Percentiles rank a stretch among this genome's conserved stretches.
Conservation (phyloP, 1,140 invertebrate species). For the Scaptomyza pallida region DNA sequence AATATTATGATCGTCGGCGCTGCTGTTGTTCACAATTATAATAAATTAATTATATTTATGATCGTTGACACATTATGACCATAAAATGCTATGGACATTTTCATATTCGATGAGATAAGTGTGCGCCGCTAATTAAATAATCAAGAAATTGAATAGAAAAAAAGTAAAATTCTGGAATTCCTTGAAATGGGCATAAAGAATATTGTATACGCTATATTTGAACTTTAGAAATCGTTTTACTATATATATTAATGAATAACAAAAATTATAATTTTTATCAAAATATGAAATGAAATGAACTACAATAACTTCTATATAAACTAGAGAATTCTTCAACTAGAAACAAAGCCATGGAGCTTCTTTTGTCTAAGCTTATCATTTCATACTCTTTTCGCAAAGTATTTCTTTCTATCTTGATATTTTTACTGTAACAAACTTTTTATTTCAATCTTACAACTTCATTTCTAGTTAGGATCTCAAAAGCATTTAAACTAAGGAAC, state of each 20-base stretch:
- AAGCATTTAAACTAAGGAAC: too few relatives aligned
- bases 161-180: constrained; percentile 1
- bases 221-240: too few relatives aligned
- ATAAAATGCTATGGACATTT: constrained; percentile 68
- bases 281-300: too few relatives aligned
- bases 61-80: constrained; percentile 77
- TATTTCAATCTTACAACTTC: neutral
- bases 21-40: constrained; percentile 61
- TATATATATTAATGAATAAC: too few relatives aligned
- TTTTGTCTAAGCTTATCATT: too few relatives aligned
- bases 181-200: neutral
- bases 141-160: constrained; percentile 46
- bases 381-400: too few relatives aligned
- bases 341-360: too few relatives aligned
- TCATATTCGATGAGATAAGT: constrained; percentile 42
- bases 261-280: neutral
- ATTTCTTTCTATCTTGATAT: too few relatives aligned
- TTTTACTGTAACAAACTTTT: too few relatives aligned
- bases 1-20: constrained; percentile 21
- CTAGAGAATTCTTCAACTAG: too few relatives aligned
- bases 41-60: constrained; percentile 84
- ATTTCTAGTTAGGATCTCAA: neutral
- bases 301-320: too few relatives aligned
- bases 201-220: constrained; percentile 25
- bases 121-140: constrained; percentile 69